phyloP scores from a whole-genome alignment of 2,113 vertebrate genomes.

The Paracanthobrama guichenoti region DNA sequence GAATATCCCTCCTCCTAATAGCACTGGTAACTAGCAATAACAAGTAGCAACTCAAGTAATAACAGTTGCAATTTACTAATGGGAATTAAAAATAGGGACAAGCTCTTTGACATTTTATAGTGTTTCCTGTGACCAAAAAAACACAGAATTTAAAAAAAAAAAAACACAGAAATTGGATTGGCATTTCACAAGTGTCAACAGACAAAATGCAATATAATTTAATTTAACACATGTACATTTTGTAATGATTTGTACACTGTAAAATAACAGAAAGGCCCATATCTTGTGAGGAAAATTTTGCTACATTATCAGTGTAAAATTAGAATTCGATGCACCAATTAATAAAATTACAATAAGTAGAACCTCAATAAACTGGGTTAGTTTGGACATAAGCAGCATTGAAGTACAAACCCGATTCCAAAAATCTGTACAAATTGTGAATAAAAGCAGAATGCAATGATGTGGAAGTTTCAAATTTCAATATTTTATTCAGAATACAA shows the following conservation, averaged over 20 bases:
- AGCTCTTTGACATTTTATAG: not conserved
- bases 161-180: not conserved
- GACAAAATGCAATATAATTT: not conserved
- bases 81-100: not conserved
- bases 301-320: not conserved
- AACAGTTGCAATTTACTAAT: not conserved
- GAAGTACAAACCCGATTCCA: too few species aligned
- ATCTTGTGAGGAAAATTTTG: not conserved
- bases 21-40: not conserved
- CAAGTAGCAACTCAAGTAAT: not conserved
- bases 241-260: not conserved
- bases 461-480: too few species aligned
- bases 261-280: too few species aligned
- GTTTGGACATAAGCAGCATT: not conserved
- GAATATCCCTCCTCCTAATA: not conserved
- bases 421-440: too few species aligned
- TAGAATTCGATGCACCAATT: not conserved
- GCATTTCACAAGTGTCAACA: not conserved
- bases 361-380: not conserved
- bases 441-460: too few species aligned
- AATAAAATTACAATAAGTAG: not conserved
- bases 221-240: not conserved
- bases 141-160: too few species aligned
- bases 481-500: too few species aligned
- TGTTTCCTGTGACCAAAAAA: too few species aligned